Base-by-base conservation (phyloP, 2,888 invertebrate genomes). In the Drosophila tripunctata region DNA sequence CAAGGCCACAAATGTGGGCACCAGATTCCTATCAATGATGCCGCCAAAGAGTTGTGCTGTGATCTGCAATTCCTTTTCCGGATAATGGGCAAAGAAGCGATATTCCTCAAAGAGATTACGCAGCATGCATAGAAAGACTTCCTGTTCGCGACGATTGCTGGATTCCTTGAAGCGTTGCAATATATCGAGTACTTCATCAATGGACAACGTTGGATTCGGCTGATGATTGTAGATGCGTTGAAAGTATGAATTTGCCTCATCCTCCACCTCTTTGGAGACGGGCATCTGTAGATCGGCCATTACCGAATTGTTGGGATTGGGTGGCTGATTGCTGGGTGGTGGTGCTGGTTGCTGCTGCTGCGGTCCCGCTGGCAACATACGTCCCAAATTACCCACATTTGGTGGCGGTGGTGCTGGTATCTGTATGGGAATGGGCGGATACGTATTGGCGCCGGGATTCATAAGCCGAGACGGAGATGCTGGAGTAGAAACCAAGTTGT, bases 21-120 rank as follows among this genome's bases (percentile, higher is more conserved):
- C 97, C 43, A 99, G 93, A 48, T 98, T 98, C 73, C 97, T 95
- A 88, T 99, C 98, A 60, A 99, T 97, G 66, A 99, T 98, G 4
- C 99, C 99, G 35, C 99, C 99, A 91, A 99, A 99, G 1, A 99
- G 93, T 88, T 98, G 98, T 1, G 99, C 99, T 0, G 99, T 99
- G 38, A 98, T 98, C 89, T 98, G 96, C 17, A 99, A 92, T 91
- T 99, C 99, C 90, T 98, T 97, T 78, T 99, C 99, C 0, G 99
- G 99, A 91, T 99, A 99, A 90, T 99, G 98, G 1, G 98, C 98
- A 90, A 99, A 99, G 92, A 99, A 99, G 79, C 97, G 95, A 92
- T 99, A 99, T 91, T 99, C 99, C 91, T 99, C 99, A 90, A 99
- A 99, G 10, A 99, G 93, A 91, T 99, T 99, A 58, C 98, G 94